Percentiles rank a stretch among this genome's conserved stretches.
Evolutionary conservation across 2,797 vertebrate species (phyloP).

Genomic region (Artibeus lituratus): DNA sequence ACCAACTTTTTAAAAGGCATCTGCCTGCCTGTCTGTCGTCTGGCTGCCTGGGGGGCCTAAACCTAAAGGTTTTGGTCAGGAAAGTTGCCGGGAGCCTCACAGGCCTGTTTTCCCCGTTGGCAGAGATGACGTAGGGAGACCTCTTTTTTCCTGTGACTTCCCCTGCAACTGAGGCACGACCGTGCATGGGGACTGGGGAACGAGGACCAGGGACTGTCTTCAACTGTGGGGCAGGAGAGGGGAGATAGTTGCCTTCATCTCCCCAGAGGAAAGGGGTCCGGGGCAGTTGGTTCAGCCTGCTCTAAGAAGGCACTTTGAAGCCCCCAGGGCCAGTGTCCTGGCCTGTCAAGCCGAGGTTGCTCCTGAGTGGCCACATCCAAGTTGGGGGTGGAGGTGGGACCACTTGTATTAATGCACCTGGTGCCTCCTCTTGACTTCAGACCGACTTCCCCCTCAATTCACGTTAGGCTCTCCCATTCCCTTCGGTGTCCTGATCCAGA

Average conservation of each 20-base stretch:
- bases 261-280: not conserved
- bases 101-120: not conserved
- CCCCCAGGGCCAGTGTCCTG: too few species aligned
- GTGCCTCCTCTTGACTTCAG: not conserved
- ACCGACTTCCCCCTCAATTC: not conserved
- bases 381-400: fast-evolving
- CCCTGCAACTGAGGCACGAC: not conserved
- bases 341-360: too few species aligned
- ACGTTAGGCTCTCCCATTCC: not conserved
- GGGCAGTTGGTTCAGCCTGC: not conserved
- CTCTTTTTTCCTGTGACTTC: not conserved
- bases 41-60: not conserved
- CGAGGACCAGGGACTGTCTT: not conserved
- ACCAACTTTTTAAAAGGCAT: too few species aligned
- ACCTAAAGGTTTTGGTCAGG: not conserved
- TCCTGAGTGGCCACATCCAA: not conserved
- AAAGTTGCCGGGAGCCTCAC: not conserved
- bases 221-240: not conserved
- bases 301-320: not conserved
- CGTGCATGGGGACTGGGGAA: not conserved
- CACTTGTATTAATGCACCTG: too few species aligned
- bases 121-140: too few species aligned
- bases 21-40: not conserved
- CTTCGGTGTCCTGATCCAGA: not conserved
- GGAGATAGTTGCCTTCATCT: not conserved